Evolutionary conservation across 2,888 invertebrate species (phyloP), one percentile per base, ranked within the genome.

Genomic region (Strigamia transsilvanica): DNA sequence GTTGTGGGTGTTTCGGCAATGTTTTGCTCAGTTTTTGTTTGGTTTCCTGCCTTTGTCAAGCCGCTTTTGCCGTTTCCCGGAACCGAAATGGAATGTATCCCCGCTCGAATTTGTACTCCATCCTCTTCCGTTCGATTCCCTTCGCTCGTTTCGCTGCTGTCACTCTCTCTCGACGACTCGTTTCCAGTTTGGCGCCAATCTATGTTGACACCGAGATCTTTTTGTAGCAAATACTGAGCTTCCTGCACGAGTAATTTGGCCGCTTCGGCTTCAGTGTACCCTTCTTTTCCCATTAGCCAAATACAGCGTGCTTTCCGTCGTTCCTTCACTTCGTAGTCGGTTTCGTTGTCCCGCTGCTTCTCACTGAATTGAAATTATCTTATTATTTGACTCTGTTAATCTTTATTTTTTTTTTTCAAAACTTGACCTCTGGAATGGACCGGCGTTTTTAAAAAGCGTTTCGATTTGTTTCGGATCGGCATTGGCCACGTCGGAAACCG

Each of bases 361-460:
- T 91, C 92, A 85, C 94, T 91, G 13, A 78, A 78, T n/a, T 9
- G 9, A 79, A 79, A 23, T 38, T 38, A 23, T 6, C 13, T 6
- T 32, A 15, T 10, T 34, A 77, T 21, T 21, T n/a, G n/a, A n/a
- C n/a, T n/a, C n/a, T n/a, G 21, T 21, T 21, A 13, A 77, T 34
- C 18, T 66, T 10, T 32, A 41, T 2, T 32, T 79, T 34, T 41
- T n/a, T 34, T 81, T 34, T 82, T 13, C 13, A 10, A 13, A n/a
- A n/a, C n/a, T 51, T 38, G 85, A 91, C 91, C 90, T 95, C 89
- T 95, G 93, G 88, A 98, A 98, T 42, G 97, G 96, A 2, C 93
- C 89, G 4, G 94, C 92, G 87, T 93, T 93, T 83, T 92, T 91
- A 12, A 99, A 90, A 79, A 94, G 90, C 85, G 92, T 91, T 88